Percentiles rank a stretch among this genome's conserved stretches.
Conservation (phyloP, 2,113 vertebrate species). For the Datnioides undecimradiatus region DNA sequence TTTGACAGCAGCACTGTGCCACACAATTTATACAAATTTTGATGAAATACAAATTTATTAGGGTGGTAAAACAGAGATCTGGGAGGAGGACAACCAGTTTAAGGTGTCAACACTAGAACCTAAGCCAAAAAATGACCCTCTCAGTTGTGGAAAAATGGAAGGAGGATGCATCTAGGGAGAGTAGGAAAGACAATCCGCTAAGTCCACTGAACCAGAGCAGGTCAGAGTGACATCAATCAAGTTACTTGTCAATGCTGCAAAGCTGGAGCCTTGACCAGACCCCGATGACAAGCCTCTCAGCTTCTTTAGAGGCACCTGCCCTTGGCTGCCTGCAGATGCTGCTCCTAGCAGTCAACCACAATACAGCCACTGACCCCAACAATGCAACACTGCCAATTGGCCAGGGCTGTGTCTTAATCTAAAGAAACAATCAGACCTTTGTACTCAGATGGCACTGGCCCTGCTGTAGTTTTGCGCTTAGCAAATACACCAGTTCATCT, state of each 20-base stretch:
- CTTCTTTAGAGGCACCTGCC: not conserved
- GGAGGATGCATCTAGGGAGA: no score
- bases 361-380: not conserved
- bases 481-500: not conserved
- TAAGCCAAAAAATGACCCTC: no score
- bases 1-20: not conserved
- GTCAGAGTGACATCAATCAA: not conserved
- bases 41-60: no score
- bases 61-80: no score
- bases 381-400: not conserved
- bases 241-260: not conserved
- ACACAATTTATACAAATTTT: no score
- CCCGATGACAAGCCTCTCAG: not conserved
- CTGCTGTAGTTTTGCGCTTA: not conserved
- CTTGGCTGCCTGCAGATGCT: not conserved
- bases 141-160: no score
- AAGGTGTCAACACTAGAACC: no score
- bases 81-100: no score
- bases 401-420: not conserved
- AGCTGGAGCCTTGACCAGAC: not conserved
- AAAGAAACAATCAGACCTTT: not conserved
- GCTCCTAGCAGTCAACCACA: not conserved
- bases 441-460: not conserved
- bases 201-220: not conserved
- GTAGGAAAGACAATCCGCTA: no score